phyloP scores from a whole-genome alignment of 2,888 invertebrate species.

The Andrena hattorfiana region DNA sequence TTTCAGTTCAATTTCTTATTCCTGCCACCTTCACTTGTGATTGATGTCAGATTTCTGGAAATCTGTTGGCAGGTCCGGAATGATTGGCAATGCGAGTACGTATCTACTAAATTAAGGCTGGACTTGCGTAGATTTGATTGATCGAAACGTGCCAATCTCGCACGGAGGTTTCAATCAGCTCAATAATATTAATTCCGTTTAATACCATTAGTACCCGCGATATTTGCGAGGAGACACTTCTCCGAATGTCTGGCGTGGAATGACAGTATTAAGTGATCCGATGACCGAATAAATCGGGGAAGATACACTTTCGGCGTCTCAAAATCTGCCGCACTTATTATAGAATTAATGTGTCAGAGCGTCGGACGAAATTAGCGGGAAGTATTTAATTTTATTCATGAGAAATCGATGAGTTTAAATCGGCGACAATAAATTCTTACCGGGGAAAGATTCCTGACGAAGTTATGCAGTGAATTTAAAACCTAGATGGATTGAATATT shows the following conservation, averaged over 20 bases:
- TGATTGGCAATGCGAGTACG: background rate
- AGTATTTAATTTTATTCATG: constrained; percentile 17
- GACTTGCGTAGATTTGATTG: background rate
- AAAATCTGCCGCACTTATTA: too few relatives aligned
- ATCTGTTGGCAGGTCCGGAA: too few relatives aligned
- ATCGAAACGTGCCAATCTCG: background rate
- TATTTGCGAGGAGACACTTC: background rate
- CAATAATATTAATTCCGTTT: background rate
- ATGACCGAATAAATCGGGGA: too few relatives aligned
- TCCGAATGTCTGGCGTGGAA: background rate
- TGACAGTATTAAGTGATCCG: background rate
- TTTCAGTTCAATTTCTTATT: too few relatives aligned
- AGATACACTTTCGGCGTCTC: too few relatives aligned
- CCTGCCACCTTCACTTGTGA: background rate
- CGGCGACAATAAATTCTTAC: constrained; percentile 19
- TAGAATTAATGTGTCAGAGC: too few relatives aligned
- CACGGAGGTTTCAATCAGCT: background rate
- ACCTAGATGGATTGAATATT: constrained; percentile 15
- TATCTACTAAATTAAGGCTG: background rate
- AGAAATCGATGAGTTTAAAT: constrained; percentile 27
- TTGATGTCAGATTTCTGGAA: background rate
- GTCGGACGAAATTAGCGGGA: background rate
- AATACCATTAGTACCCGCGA: background rate
- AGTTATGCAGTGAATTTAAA: constrained; percentile 12
- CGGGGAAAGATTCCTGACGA: background rate